Conservation (phyloP, 2,888 invertebrate genomes). For the Cantharis rufa region DNA sequence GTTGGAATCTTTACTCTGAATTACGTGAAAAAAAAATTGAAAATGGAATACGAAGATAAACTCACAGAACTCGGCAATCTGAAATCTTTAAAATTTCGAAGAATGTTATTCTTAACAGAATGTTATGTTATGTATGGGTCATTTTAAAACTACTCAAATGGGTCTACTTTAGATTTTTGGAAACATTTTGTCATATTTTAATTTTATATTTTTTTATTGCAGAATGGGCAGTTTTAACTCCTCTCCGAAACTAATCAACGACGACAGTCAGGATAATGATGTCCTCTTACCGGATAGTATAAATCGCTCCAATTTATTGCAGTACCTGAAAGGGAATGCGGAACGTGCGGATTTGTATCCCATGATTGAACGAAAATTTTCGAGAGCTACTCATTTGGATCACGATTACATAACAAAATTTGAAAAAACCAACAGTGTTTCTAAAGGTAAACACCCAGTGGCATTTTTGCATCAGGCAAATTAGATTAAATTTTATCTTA, state of each 20-base stretch:
- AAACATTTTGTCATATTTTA: neutral
- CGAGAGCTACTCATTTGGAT: conserved; percentile 36
- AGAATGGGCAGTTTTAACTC: conserved; percentile 78
- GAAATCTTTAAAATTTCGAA: neutral
- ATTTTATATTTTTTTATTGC: conserved; percentile 41
- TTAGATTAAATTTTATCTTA: neutral
- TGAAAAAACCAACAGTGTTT: conserved; percentile 57
- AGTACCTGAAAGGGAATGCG: conserved; percentile 55
- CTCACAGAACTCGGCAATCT: neutral
- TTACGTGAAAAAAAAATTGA: neutral
- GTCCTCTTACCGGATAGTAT: conserved; percentile 57
- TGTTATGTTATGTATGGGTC: neutral
- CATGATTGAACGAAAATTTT: conserved; percentile 55
- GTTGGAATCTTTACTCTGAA: neutral
- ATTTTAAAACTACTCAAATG: too few species aligned
- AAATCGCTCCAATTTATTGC: conserved; percentile 58
- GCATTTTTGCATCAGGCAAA: too few species aligned
- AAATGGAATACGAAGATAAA: neutral
- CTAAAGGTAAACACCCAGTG: conserved; percentile 50
- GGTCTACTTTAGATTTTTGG: too few species aligned
- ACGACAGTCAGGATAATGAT: conserved; percentile 65
- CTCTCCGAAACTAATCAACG: conserved; percentile 66
- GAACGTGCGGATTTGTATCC: conserved; percentile 57
- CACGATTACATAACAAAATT: conserved; percentile 45
- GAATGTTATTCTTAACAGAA: neutral